A percentile compares a stretch with the other conserved stretches of the same genome.
Conservation (phyloP, 1,140 invertebrate genomes). For the Lasioglossum albipes region DNA sequence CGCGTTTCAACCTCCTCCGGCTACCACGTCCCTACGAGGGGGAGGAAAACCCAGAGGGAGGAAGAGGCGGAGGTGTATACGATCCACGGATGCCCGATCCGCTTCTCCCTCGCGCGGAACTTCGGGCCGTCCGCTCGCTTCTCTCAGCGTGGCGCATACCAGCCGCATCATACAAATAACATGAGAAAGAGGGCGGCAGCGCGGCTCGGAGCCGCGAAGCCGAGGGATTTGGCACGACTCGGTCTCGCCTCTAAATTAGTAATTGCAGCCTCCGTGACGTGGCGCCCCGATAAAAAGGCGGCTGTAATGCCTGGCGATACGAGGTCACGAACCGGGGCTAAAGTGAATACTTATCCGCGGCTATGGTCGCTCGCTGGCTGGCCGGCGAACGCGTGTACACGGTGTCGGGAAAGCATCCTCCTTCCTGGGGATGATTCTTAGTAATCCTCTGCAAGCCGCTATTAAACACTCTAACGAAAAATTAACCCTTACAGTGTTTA, state of each 20-base stretch:
- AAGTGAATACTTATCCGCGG: constrained; percentile 70
- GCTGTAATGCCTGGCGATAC: constrained; percentile 68
- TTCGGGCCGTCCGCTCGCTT: not conserved
- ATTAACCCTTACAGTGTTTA: too few relatives aligned
- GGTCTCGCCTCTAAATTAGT: constrained; percentile 79
- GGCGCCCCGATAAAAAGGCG: constrained; percentile 70
- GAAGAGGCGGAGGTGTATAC: not conserved
- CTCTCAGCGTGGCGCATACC: not conserved
- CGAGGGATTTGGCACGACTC: constrained; percentile 75
- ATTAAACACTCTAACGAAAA: too few relatives aligned
- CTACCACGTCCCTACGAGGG: constrained; percentile 27
- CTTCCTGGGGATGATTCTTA: too few relatives aligned
- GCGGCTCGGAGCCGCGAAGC: constrained; percentile 57
- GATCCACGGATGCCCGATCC: constrained; percentile 21
- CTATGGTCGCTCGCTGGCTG: constrained; percentile 44
- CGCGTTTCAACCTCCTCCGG: constrained; percentile 18
- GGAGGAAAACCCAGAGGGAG: not conserved
- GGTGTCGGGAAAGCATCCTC: too few relatives aligned
- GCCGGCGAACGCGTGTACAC: too few relatives aligned
- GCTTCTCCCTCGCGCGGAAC: not conserved
- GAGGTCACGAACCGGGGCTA: constrained; percentile 71
- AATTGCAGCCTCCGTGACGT: constrained; percentile 77
- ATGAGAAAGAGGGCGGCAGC: constrained; percentile 72
- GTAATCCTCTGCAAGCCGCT: too few relatives aligned
- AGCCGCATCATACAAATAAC: constrained; percentile 58